These are phyloP conservation scores for Huso huso DNA, from an alignment of 2,797 vertebrate species.

Conservation along the genomic window DNA sequence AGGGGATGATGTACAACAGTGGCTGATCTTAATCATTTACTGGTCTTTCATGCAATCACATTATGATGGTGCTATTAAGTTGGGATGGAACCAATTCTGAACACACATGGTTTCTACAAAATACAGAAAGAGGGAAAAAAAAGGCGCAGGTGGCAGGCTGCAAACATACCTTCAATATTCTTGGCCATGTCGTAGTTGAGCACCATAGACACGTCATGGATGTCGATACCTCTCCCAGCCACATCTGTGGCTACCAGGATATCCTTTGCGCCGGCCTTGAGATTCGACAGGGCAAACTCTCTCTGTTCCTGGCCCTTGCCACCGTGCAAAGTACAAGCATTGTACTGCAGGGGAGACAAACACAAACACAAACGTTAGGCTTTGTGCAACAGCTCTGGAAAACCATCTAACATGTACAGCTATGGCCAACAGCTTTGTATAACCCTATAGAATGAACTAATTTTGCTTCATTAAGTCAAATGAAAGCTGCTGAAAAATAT, in stretches of 20 bases:
- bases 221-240: slow-evolving; percentile 92
- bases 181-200: slow-evolving; percentile 98
- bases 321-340: slow-evolving; percentile 92
- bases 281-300: slow-evolving; percentile 94
- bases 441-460: too few species aligned
- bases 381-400: background rate
- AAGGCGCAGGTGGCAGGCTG: background rate
- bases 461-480: too few species aligned
- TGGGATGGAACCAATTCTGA: background rate
- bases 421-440: too few species aligned
- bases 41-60: too few species aligned
- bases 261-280: slow-evolving; percentile 95
- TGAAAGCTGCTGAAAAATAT: too few species aligned
- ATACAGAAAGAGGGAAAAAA: background rate
- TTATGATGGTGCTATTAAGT: too few species aligned
- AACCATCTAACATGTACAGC: too few species aligned
- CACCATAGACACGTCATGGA: slow-evolving; percentile 96
- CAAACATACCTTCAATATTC: slow-evolving; percentile 85
- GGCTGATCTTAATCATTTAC: too few species aligned
- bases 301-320: slow-evolving; percentile 97
- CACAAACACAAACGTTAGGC: background rate
- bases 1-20: too few species aligned
- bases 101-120: too few species aligned
- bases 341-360: slow-evolving; percentile 64
- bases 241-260: slow-evolving; percentile 97